These are phyloP conservation scores for Eulemur rufifrons DNA, from an alignment of 2,113 vertebrate species.

Conservation along the genomic window DNA sequence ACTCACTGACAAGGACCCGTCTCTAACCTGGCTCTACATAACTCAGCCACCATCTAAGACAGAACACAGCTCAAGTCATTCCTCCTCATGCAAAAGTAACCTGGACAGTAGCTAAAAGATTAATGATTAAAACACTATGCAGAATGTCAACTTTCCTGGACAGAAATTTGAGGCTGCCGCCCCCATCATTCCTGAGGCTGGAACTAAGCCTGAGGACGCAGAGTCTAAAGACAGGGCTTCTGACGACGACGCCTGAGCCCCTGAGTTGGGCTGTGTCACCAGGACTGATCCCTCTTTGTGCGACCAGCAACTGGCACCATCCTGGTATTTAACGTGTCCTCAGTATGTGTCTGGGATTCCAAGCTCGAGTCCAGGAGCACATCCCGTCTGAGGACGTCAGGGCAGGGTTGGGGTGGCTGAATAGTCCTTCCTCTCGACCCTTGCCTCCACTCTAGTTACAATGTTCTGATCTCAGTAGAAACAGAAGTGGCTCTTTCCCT, in stretches of 20 bases:
- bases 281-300: neutral
- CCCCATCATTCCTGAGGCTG: neutral
- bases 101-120: neutral
- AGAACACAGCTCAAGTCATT: no score
- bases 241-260: rapidly evolving
- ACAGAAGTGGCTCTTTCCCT: neutral
- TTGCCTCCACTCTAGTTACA: neutral
- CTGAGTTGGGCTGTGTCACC: rapidly evolving
- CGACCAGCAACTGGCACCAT: rapidly evolving
- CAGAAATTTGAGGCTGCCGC: neutral
- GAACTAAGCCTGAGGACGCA: neutral
- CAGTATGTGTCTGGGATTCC: rapidly evolving
- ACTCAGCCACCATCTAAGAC: neutral
- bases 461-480: neutral
- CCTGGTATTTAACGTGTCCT: neutral
- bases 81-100: neutral
- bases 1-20: rapidly evolving
- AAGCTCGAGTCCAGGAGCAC: no score
- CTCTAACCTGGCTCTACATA: neutral
- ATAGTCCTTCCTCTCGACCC: no score
- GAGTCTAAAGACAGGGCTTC: no score
- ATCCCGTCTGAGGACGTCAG: rapidly evolving
- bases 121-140: rapidly evolving
- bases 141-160: neutral
- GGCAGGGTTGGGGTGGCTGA: rapidly evolving